Evolutionary conservation across 2,888 invertebrate genomes (phyloP), one percentile per base, ranked within the genome.

Genomic region (Ophioninae sp.): DNA sequence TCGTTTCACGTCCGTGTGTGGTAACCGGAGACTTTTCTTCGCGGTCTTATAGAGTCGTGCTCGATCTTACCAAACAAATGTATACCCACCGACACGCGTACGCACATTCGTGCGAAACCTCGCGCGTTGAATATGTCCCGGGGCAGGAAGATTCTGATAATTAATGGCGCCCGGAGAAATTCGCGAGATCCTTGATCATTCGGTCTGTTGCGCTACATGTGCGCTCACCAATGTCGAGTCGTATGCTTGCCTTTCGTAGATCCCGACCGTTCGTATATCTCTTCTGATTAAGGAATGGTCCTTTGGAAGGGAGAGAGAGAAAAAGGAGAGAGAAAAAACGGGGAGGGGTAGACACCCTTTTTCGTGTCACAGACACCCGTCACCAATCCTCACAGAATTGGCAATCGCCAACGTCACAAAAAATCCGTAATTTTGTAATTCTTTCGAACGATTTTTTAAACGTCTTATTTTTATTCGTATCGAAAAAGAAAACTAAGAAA

Each of bases 11-110:
- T 63, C 69, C 37, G 67, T 68, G 61, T 64, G 41, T 79, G 81
- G 87, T 90, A 91, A 91, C 86, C 90, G 88, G 91, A 91, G 89
- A 90, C 91, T 90, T 90, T 90, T 85, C 82, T 65, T 80, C 79
- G 85, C 84, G 79, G 71, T 74, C 44, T 76, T 64, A 71, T 76
- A 64, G 63, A 69, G 64, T 56, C 75, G 44, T 69, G 71, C 65
- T 76, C 76, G 77, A 75, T 77, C 67, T 74, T 71, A 51, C 30
- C 75, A 72, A 76, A 67, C 59, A 41, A 82, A 51, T 51, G 51
- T 51, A 51, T 51, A 84, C 58, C 71, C 44, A 77, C 76, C 20
- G 51, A 44, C 58, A 41, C 59, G 41, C 20, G 10, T 13, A 56
- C 44, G 44, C 17, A 61, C 67, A 22, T 23, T 20, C 22, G 56